Conservation (phyloP, 2,797 vertebrate genomes). For the Anabas testudineus region DNA sequence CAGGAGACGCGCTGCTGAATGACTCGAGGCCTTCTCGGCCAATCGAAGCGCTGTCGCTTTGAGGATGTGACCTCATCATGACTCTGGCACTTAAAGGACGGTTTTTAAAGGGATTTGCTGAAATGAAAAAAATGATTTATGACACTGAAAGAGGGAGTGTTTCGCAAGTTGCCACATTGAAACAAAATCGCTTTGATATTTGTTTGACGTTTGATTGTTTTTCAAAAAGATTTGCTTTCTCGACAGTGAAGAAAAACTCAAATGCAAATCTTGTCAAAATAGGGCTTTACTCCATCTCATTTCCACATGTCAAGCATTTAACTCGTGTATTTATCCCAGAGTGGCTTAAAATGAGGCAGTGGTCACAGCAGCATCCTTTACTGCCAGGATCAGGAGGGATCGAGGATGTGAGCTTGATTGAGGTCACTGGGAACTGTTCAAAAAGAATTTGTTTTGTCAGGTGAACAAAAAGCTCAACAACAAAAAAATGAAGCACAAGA, state of each 20-base stretch:
- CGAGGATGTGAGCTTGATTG: background rate
- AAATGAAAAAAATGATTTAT: constrained; percentile 2
- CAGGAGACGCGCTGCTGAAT: constrained; percentile 2
- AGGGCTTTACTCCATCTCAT: constrained; percentile 33
- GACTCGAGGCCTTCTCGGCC: constrained; percentile 23
- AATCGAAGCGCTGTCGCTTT: background rate
- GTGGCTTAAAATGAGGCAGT: constrained; percentile 17
- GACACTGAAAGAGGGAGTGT: background rate
- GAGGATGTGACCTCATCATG: constrained; percentile 6
- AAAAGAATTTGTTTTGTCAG: background rate
- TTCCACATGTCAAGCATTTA: constrained; percentile 28
- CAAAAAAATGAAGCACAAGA: background rate
- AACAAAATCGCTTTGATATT: background rate
- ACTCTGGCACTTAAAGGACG: background rate
- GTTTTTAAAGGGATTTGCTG: background rate
- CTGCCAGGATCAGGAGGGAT: background rate
- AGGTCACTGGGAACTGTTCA: background rate
- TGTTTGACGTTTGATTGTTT: background rate
- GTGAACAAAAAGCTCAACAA: background rate
- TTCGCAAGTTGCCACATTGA: background rate
- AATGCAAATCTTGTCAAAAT: background rate
- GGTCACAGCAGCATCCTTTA: background rate
- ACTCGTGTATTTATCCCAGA: constrained; percentile 18
- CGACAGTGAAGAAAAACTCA: background rate
- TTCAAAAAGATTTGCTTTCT: background rate